These are phyloP conservation scores for Tautogolabrus adspersus DNA, from an alignment of 2,113 vertebrate genomes.

Conservation along the genomic window DNA sequence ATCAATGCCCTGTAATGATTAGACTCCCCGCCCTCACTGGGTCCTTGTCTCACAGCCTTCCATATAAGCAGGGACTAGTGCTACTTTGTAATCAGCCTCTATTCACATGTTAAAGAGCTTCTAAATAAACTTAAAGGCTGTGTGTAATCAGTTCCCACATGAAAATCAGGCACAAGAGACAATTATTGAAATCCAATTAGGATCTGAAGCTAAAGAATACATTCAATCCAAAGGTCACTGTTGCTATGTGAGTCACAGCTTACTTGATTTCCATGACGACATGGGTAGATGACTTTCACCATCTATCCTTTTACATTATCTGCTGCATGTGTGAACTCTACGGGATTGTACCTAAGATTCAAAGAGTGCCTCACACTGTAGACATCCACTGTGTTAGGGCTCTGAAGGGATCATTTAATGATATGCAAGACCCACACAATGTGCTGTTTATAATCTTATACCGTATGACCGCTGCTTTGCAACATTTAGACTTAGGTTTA, in stretches of 20 bases:
- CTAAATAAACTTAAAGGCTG: constrained; percentile 22
- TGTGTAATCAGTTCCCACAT: constrained; percentile 23
- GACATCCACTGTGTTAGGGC: neutral
- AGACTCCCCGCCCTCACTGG: constrained; percentile 39
- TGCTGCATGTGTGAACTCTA: constrained; percentile 46
- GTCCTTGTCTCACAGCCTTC: constrained; percentile 25
- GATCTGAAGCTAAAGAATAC: constrained; percentile 35
- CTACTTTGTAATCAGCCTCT: constrained; percentile 9
- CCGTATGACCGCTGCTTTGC: neutral
- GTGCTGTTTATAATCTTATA: neutral
- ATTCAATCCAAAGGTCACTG: constrained; percentile 45
- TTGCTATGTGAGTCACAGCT: constrained; percentile 74
- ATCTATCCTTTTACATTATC: constrained; percentile 43
- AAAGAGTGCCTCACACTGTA: constrained; percentile 6
- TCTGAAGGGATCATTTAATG: neutral
- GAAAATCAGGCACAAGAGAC: constrained; percentile 5
- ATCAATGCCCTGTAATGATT: constrained; percentile 72
- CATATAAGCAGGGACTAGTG: constrained; percentile 8
- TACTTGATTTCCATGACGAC: constrained; percentile 73
- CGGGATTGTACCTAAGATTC: constrained; percentile 44
- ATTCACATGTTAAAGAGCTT: constrained; percentile 17
- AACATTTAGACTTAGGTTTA: neutral
- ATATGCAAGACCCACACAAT: neutral
- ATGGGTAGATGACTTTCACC: constrained; percentile 53
- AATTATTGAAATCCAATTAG: constrained; percentile 35